phyloP scores from a whole-genome alignment of 2,888 invertebrate genomes.

The Gnatocerus cornutus region DNA sequence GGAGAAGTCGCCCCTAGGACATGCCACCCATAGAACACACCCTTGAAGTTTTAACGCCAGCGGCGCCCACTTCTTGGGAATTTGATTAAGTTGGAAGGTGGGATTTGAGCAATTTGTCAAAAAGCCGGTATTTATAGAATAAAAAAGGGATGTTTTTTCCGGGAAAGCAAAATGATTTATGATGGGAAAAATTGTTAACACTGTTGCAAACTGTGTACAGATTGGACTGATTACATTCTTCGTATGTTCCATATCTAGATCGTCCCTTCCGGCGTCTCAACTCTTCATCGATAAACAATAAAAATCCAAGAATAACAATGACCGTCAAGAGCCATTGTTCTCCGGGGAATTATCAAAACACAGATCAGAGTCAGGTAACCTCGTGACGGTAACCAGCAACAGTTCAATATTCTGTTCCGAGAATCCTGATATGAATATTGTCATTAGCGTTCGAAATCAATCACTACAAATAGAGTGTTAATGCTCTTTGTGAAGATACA shows the following conservation, averaged over 20 bases:
- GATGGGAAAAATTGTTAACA: too few species aligned
- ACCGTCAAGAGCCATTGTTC: conserved; percentile 34
- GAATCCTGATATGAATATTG: conserved; percentile 24
- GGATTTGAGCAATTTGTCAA: conserved; percentile 1
- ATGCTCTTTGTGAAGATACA: conserved; percentile 10
- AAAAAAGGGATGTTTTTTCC: not conserved
- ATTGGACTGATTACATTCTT: not conserved
- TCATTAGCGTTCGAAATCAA: conserved; percentile 27
- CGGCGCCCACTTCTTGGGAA: conserved; percentile 4
- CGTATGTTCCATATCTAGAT: not conserved
- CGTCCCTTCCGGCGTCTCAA: conserved; percentile 15
- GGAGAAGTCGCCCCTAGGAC: conserved; percentile 25
- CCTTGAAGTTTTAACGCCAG: conserved; percentile 21
- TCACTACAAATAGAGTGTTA: not conserved
- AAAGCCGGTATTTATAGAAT: too few species aligned
- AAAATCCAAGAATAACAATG: conserved; percentile 23
- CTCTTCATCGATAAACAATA: conserved; percentile 30
- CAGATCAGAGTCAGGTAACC: conserved; percentile 36
- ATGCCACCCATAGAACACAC: conserved; percentile 36
- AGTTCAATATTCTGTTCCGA: conserved; percentile 26
- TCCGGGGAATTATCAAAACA: conserved; percentile 18
- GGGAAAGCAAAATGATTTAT: too few species aligned
- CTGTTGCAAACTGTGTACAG: too few species aligned
- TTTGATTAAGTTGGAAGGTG: not conserved
- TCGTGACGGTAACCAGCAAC: conserved; percentile 26